phyloP scores from a whole-genome alignment of 2,888 invertebrate genomes.

The Tolmerus cingulatus region DNA sequence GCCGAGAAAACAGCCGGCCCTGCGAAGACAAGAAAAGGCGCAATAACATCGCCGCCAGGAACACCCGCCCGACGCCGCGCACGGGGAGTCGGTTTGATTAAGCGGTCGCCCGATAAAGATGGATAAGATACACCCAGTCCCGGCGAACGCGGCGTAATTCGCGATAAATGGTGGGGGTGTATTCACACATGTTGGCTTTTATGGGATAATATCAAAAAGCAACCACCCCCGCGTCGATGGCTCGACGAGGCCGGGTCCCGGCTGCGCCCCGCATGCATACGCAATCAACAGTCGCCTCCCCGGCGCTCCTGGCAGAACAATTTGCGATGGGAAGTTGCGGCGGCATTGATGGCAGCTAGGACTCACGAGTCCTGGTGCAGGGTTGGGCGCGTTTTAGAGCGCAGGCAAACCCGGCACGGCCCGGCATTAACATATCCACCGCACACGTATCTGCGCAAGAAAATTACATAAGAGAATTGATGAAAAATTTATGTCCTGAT shows the following conservation, averaged over 20 bases:
- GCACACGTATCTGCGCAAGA: constrained; percentile 29
- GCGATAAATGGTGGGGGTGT: constrained; percentile 43
- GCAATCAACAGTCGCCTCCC: constrained; percentile 40
- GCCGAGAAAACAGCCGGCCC: neutral
- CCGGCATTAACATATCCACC: constrained; percentile 38
- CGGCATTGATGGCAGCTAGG: constrained; percentile 25
- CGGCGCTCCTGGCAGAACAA: constrained; percentile 39
- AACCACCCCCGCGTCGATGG: neutral
- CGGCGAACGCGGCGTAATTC: constrained; percentile 37
- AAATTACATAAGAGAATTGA: constrained; percentile 49
- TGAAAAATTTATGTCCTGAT: constrained; percentile 50
- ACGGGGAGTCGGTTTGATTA: constrained; percentile 38
- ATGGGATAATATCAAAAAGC: constrained; percentile 38
- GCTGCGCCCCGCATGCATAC: constrained; percentile 25
- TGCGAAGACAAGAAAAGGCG: neutral
- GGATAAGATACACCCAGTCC: constrained; percentile 39
- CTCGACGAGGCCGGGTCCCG: neutral
- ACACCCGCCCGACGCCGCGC: neutral
- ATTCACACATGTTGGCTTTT: constrained; percentile 46
- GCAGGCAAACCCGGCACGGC: neutral
- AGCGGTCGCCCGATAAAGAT: constrained; percentile 44
- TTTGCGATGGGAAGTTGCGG: constrained; percentile 40
- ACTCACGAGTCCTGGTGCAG: neutral
- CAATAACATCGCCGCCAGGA: neutral
- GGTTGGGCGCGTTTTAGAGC: neutral